These are phyloP conservation scores for Liodrosophila aerea DNA, from an alignment of 2,888 invertebrate species.

Conservation along the genomic window DNA sequence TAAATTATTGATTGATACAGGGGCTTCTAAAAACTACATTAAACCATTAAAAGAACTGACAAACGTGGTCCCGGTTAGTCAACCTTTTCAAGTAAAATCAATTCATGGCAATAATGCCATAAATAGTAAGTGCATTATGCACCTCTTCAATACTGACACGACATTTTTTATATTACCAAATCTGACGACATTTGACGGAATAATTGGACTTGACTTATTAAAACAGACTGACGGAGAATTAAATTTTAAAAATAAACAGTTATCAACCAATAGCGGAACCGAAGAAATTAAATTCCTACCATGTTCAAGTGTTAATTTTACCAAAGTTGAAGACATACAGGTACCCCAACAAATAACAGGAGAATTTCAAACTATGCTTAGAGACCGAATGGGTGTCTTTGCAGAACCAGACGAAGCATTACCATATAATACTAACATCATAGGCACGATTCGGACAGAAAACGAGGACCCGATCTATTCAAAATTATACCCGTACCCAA, in stretches of 20 bases:
- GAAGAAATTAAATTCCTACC: not conserved
- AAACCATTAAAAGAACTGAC: constrained; percentile 1
- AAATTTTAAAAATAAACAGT: constrained; percentile 1
- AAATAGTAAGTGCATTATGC: not conserved
- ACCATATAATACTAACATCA: not conserved
- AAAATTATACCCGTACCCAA: constrained; percentile 1
- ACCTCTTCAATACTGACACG: too few species aligned
- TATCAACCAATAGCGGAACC: too few species aligned
- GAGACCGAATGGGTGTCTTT: too few species aligned
- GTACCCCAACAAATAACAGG: not conserved
- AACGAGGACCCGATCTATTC: constrained; percentile 1
- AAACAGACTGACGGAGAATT: constrained; percentile 4
- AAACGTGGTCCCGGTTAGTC: not conserved
- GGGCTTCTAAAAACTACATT: constrained; percentile 5
- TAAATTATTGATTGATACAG: constrained; percentile 1
- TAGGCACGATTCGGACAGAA: constrained; percentile 1
- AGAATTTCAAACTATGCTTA: too few species aligned
- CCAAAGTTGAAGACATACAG: not conserved
- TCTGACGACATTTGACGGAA: constrained; percentile 9
- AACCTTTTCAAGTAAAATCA: constrained; percentile 5
- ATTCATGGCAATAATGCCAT: not conserved
- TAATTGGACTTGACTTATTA: constrained; percentile 16
- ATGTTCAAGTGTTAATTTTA: not conserved
- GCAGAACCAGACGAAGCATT: not conserved
- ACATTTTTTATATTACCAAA: constrained; percentile 10